Evolutionary conservation across 2,888 invertebrate species (phyloP), one percentile per base, ranked within the genome.

Genomic region (Synergus laeviventris): DNA sequence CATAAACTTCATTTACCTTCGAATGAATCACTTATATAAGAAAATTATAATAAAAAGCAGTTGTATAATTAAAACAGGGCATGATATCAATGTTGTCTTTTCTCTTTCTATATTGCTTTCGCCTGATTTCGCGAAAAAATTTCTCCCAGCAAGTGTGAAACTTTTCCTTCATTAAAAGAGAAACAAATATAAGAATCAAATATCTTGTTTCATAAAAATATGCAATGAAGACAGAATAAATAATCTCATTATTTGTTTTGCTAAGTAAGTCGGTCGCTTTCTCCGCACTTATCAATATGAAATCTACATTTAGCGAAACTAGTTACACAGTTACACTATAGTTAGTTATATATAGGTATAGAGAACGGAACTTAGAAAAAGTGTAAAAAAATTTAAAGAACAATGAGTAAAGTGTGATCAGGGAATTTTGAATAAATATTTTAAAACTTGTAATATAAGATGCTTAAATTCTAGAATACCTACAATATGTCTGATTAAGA

Each of bases 211-310:
- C 16, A 16, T 45, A n/a, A 45, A 45, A 1, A n/a, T 7, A 45
- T 16, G n/a, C n/a, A 45, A 45, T 45, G 45, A 5, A 45, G 4
- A 45, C 18, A 9, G 21, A 18, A 56, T 56, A 56, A 56, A 56
- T 21, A 56, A 21, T 11, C 16, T 16, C 45, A n/a, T 16, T 56
- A 56, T 56, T 56, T 56, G 2, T 21, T 62, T 21, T 38, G 18
- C 14, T 45, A 45, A 45, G 66, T 66, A n/a, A n/a, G n/a, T n/a
- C 45, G 66, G 66, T 45, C 42, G 66, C 66, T 66, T 66, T 66
- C 45, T 21, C 66, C 16, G 24, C 61, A 31, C 31, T 61, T 61
- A 36, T 61, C 36, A 61, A 61, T 61, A 61, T 61, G 61, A n/a
- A 61, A 38, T 61, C 61, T 60, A 8, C 60, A 7, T 36, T 38